Base-by-base conservation (phyloP, 2,888 invertebrate genomes). In the Patella caerulea region DNA sequence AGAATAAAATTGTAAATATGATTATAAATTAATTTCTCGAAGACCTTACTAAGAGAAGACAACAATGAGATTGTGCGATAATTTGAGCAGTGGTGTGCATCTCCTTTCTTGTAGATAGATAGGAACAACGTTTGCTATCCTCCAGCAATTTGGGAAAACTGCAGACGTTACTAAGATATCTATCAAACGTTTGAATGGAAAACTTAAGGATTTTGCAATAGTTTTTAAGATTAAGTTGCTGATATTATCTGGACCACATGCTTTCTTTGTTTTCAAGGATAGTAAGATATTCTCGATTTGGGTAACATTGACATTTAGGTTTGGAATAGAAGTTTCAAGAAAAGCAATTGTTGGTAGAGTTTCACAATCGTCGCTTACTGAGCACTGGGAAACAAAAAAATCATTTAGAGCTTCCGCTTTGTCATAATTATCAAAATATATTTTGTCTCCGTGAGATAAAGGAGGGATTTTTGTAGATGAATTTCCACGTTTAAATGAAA, bases 211-310 rank as follows among this genome's bases (percentile, higher is more conserved):
- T 34, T 34, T 34, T 34, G 34, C 34, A 3, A 34, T 3, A 34
- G 24, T 2, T 65, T 65, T 65, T 24, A 65, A 65, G 65, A 65
- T 65, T 65, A n/a, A 11, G 65, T 65, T 65, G 24, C 24, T 65
- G n/a, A 65, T 65, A 65, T 65, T 0, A 14, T 24, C 24, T 24
- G 65, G 65, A 65, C 65, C 65, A 24, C 19, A 19, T 3, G 65
- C 65, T 65, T 65, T 65, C n/a, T n/a, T 65, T 65, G 65, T 65
- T 19, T 65, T 24, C 24, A 65, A 24, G 24, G 65, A 65, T n/a
- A 19, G 9, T 24, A 65, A 65, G n/a, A 65, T 65, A 12, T 65
- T 65, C 24, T 65, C 19, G 19, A 65, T 34, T 34, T 34, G 34
- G 34, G 4, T 34, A 34, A 34, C 3, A 34, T 3, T 34, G 34